Base-by-base conservation (phyloP, 2,888 invertebrate genomes). In the Conchocele bisecta region DNA sequence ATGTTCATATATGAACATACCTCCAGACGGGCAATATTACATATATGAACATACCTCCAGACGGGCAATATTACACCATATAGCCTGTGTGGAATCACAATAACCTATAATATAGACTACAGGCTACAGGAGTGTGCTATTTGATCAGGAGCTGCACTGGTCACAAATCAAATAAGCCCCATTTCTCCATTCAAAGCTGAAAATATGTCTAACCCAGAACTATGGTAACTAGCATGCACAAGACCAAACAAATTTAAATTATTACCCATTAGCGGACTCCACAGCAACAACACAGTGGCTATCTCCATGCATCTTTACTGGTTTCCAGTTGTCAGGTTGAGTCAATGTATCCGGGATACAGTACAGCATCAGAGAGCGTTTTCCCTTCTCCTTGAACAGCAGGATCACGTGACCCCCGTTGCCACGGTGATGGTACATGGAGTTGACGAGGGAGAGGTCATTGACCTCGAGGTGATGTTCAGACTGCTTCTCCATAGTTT, bases 231-330 rank as follows among this genome's bases (percentile, higher is more conserved):
- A n/a, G 17, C 44, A 48, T 11, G 6, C 26, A 9, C 9, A 26
- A 7, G 9, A 7, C 17, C 11, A 9, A 20, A 17, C 9, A 39
- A n/a, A n/a, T 46, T 4, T 13, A 15, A 7, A 35, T 6, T 2
- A 41, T 66, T 61, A 79, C 83, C 78, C 57, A 20, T 75, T 66
- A 0, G 37, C 35, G n/a, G 59, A 59, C 1, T 51, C 48, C 1
- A 81, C 66, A 39, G 79, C 42, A 26, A 74, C 51, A 3, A 72
- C 74, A 53, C 69, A 75, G 63, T 56, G 66, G 44, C 61, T 58
- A 7, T 53, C 35, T 22, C 67, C 22, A 0, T 31, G n/a, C 3
- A 67, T 37, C n/a, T 37, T 58, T 17, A 63, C 37, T 41, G 63
- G 53, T 35, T 44, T 46, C n/a, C 44, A 17, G 9, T 37, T 28